Evolutionary conservation across 2,113 vertebrate species (phyloP), one percentile per base, ranked within the genome.

Genomic region (Limnothrissa miodon): DNA sequence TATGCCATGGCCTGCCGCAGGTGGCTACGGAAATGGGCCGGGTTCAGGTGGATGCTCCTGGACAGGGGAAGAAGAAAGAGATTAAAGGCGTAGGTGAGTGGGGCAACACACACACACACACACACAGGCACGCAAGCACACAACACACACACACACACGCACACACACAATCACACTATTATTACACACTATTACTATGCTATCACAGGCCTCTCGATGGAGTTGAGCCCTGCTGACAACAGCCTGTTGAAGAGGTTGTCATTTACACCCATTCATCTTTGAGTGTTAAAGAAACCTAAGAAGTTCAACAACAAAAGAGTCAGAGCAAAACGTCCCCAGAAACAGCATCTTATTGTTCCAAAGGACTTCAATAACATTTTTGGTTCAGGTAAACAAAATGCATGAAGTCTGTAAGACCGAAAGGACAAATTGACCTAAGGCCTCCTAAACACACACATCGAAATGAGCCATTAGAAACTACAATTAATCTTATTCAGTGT

Each of bases 11-110:
- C 93, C 88, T 95, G 94, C 86, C 90, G 91, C 88, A 95, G 92
- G 87, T 96, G 94, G 83, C 94, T 95, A 86, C 86, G 93, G 91
- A 95, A 95, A 91, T 94, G 92, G 78, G 90, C 51, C 80, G 93
- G 92, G 51, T 95, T 95, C 90, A 93, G 89, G 85, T 90, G 86
- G 90, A 95, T 92, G 87, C 93, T 95, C 88, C 92, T 96, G 84
- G 53, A 85, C 93, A 90, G 90, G 44, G 89, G 5, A 85, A 90
- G 86, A 90, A 74, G 33, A 81, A 90, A 74, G 33, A 81, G 79
- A 78, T 56, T 56, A 56, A 56, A 56, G 19, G 23, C 51, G 23
- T 10, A 66, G 21, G 17, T 53, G 59, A 66, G 59, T 4, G 25
- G 25, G 11, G 56, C 21, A 45, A 19, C 79, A 62, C 51, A 44